Percentiles rank a stretch among this genome's conserved stretches.
phyloP scores from a whole-genome alignment of 2,797 vertebrate species.

The Malurus splendens region DNA sequence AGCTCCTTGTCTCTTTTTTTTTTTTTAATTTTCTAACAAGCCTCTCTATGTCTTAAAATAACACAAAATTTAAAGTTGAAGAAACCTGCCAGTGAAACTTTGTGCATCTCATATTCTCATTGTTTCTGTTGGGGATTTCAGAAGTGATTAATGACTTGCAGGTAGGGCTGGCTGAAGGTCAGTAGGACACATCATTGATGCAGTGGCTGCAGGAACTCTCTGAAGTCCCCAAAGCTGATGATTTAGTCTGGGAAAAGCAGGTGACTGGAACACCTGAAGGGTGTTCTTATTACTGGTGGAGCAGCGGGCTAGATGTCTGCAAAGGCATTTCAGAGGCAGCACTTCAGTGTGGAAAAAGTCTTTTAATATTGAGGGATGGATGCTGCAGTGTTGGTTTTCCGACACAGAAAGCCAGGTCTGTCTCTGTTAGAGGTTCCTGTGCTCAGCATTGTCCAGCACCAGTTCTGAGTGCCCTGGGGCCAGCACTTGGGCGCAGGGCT shows the following conservation, averaged over 20 bases:
- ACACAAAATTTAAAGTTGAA: background rate
- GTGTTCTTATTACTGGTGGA: accelerated
- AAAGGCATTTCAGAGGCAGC: background rate
- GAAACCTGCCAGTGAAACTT: background rate
- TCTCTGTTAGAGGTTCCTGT: background rate
- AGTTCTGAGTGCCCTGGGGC: too few relatives aligned
- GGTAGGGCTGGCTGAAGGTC: conserved; percentile 29
- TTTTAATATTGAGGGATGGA: background rate
- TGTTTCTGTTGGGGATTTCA: background rate
- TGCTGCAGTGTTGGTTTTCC: background rate
- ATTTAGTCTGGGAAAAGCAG: background rate
- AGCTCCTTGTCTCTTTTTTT: background rate
- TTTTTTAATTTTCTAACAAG: background rate
- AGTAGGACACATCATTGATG: background rate
- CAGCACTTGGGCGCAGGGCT: accelerated
- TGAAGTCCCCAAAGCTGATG: background rate
- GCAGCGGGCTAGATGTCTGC: background rate
- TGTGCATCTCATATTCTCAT: background rate
- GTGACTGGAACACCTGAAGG: background rate
- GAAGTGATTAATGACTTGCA: background rate
- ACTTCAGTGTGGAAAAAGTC: background rate
- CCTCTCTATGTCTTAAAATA: background rate
- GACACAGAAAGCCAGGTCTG: background rate
- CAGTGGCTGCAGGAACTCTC: background rate
- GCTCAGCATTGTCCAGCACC: background rate